Evolutionary conservation across 2,797 vertebrate species (phyloP).

Genomic region (Oreochromis grahami): DNA sequence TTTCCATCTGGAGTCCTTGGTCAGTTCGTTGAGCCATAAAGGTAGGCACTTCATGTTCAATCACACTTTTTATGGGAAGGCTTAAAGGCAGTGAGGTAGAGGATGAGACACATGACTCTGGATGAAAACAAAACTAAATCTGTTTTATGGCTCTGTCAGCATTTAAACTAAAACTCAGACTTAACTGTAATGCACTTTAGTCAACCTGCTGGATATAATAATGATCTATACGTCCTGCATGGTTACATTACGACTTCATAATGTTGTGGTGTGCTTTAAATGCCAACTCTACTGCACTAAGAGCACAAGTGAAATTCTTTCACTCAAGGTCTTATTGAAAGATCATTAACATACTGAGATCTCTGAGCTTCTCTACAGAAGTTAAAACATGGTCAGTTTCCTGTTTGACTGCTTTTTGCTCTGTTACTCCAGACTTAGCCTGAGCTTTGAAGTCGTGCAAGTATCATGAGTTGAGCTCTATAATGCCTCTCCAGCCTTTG

Average conservation of each 20-base stretch:
- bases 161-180: constrained; percentile 1
- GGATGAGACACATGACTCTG: constrained; percentile 4
- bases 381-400: constrained; percentile 2
- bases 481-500: constrained; percentile 6
- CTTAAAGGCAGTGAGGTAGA: constrained; percentile 5
- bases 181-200: constrained; percentile 9
- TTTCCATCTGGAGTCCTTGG: neutral
- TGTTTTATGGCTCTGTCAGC: constrained; percentile 19
- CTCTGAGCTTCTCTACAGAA: neutral
- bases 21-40: neutral
- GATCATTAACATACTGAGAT: constrained; percentile 12
- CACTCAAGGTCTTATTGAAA: neutral
- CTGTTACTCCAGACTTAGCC: neutral
- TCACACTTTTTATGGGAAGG: constrained; percentile 6
- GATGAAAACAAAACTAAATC: constrained; percentile 27
- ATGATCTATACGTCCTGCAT: constrained; percentile 2
- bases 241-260: constrained; percentile 6
- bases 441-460: neutral
- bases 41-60: neutral
- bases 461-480: neutral
- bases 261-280: constrained; percentile 1
- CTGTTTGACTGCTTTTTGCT: neutral
- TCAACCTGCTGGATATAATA: neutral
- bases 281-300: constrained; percentile 15
- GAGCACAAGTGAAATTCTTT: constrained; percentile 1